phyloP scores from a whole-genome alignment of 1,140 invertebrate species.

The Aphaenogaster ashmeadi region DNA sequence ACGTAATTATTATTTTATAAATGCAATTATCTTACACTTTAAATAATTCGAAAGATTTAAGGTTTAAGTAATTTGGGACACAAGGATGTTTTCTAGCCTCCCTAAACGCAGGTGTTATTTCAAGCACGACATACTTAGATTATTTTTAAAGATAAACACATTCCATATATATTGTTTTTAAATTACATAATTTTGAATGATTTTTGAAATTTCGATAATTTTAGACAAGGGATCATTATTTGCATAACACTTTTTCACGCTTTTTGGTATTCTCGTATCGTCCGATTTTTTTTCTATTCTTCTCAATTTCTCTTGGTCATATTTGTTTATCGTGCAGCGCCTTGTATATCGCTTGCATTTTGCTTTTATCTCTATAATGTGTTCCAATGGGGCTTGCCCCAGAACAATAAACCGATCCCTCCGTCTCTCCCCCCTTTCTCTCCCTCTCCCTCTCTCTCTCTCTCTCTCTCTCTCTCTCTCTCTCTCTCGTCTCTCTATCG shows the following conservation, averaged over 20 bases:
- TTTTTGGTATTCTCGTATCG: background rate
- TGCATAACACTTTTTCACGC: background rate
- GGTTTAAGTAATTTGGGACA: background rate
- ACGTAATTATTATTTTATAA: background rate
- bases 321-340: slow-evolving; percentile 54
- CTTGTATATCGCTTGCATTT: slow-evolving; percentile 51
- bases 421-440: background rate
- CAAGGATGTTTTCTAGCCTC: background rate
- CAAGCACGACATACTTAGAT: background rate
- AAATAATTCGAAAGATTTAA: background rate
- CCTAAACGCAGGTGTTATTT: background rate
- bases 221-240: background rate
- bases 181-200: background rate
- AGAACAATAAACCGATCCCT: slow-evolving; percentile 63
- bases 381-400: slow-evolving; percentile 33
- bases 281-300: slow-evolving; percentile 4
- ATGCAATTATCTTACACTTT: background rate
- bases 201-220: background rate
- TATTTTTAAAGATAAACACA: background rate
- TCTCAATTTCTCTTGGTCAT: slow-evolving; percentile 21
- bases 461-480: slow-evolving; percentile 1
- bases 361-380: slow-evolving; percentile 53
- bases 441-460: background rate
- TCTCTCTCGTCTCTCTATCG: slow-evolving; percentile 34
- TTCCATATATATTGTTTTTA: background rate